A percentile compares a stretch with the other conserved stretches of the same genome.
Conservation (phyloP, 2,113 vertebrate genomes). For the Brachyhypopomus gauderio region DNA sequence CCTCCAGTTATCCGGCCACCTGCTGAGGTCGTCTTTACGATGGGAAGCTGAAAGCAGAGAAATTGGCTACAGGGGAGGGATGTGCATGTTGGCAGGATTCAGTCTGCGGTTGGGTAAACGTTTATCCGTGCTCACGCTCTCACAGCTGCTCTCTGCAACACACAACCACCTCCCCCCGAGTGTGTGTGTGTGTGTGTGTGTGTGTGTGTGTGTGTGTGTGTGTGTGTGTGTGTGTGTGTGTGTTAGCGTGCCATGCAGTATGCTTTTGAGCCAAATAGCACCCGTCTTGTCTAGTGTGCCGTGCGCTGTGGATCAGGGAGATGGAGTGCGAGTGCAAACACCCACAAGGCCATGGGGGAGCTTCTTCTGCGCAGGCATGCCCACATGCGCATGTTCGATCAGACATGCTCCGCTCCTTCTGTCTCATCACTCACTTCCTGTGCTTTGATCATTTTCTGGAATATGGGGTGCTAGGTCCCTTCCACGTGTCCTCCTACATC, state of each 20-base stretch:
- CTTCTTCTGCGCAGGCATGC: neutral
- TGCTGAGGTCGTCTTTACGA: neutral
- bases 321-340: neutral
- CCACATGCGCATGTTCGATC: neutral
- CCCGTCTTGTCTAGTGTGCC: neutral
- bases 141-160: slow-evolving; percentile 15
- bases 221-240: neutral
- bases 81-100: neutral
- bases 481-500: neutral
- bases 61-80: neutral
- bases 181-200: neutral
- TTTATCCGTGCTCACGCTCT: slow-evolving; percentile 11
- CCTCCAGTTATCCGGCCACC: neutral
- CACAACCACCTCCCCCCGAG: neutral
- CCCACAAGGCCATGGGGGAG: neutral
- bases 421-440: neutral
- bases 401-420: neutral
- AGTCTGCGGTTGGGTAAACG: neutral
- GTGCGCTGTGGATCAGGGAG: neutral
- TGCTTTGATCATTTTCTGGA: neutral
- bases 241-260: neutral
- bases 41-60: neutral
- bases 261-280: neutral
- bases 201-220: neutral
- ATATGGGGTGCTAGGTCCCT: neutral